Percentiles rank a stretch among this genome's conserved stretches.
Conservation (phyloP, 2,888 invertebrate genomes). For the Nasonia oneida region DNA sequence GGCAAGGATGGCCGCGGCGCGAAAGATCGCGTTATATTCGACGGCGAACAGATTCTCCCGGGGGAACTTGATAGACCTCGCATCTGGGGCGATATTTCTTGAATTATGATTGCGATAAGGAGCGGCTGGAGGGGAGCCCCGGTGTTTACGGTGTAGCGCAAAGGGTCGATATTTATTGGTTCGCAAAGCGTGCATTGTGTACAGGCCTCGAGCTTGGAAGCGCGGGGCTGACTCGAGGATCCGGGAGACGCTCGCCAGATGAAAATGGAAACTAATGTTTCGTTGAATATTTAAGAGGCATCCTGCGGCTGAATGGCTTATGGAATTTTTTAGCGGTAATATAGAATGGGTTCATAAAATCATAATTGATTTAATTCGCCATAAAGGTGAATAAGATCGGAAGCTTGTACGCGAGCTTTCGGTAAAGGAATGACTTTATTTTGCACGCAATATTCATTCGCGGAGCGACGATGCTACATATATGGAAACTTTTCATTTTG, state of each 20-base stretch:
- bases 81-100: constrained; percentile 42
- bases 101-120: constrained; percentile 56
- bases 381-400: background rate
- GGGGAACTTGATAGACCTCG: constrained; percentile 44
- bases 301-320: background rate
- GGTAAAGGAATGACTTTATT: background rate
- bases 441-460: background rate
- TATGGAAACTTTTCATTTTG: background rate
- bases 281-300: constrained; percentile 20
- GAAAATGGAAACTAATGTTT: constrained; percentile 25
- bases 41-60: constrained; percentile 14
- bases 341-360: background rate
- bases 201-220: background rate
- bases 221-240: background rate
- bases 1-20: background rate
- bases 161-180: constrained; percentile 37
- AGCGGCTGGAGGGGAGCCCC: background rate
- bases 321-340: background rate
- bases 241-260: background rate
- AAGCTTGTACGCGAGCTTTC: background rate
- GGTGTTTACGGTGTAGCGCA: constrained; percentile 19
- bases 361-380: background rate
- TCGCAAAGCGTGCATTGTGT: background rate
- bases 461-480: background rate
- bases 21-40: background rate